Percentiles rank a stretch among this genome's conserved stretches.
Conservation (phyloP, 2,797 vertebrate species). For the Sardinella longiceps region DNA sequence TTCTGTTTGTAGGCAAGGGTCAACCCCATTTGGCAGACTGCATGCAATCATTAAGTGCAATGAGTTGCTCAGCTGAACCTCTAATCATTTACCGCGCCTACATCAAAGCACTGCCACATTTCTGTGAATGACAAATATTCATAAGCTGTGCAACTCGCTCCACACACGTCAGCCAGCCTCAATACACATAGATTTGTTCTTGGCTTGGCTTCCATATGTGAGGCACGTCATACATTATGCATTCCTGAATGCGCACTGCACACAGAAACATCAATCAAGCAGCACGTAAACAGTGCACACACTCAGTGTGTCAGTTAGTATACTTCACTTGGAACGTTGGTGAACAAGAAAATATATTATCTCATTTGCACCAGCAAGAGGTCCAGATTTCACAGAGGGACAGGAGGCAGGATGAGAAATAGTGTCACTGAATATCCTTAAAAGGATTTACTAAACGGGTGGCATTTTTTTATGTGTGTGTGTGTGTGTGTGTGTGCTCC, state of each 20-base stretch:
- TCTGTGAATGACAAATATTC: constrained; percentile 4
- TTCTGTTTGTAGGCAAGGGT: background rate
- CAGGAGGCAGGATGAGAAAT: background rate
- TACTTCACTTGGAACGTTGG: background rate
- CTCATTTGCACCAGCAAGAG: background rate
- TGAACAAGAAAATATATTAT: background rate
- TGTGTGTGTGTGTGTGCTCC: no score
- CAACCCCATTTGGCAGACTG: constrained; percentile 22
- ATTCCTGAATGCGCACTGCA: background rate
- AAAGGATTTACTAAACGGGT: background rate
- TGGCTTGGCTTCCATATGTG: background rate
- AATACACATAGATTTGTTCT: background rate
- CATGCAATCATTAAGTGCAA: background rate
- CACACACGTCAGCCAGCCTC: background rate
- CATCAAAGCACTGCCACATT: background rate
- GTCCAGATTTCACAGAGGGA: background rate
- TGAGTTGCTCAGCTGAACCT: background rate
- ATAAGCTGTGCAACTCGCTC: background rate
- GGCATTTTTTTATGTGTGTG: background rate
- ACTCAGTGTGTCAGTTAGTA: background rate
- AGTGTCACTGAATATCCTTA: background rate
- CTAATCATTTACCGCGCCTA: background rate
- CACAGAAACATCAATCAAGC: background rate
- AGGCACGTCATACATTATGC: background rate
- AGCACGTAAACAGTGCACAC: background rate